Percentiles rank a stretch among this genome's conserved stretches.
phyloP scores from a whole-genome alignment of 2,888 invertebrate genomes.

The Venusia cambrica region DNA sequence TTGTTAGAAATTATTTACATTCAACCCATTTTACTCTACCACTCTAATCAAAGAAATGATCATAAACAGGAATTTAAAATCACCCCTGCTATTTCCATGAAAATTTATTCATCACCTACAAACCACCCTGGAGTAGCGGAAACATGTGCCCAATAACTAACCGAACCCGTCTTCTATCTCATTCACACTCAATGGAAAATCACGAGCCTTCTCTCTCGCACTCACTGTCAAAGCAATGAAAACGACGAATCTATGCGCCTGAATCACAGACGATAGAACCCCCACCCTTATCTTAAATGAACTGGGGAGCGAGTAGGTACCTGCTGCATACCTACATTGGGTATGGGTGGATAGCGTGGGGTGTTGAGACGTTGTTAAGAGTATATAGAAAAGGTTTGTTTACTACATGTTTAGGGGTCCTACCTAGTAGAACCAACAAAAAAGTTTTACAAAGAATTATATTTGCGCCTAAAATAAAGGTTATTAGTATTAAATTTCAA shows the following conservation, averaged over 20 bases:
- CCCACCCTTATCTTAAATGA: slow-evolving; percentile 74
- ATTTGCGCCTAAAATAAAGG: no score
- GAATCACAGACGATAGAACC: slow-evolving; percentile 64
- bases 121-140: slow-evolving; percentile 44
- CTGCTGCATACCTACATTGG: slow-evolving; percentile 14
- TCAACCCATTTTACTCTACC: no score
- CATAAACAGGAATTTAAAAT: slow-evolving; percentile 18
- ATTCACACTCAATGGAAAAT: slow-evolving; percentile 46
- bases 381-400: slow-evolving; percentile 25
- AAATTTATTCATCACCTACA: slow-evolving; percentile 53
- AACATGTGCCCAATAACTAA: slow-evolving; percentile 68
- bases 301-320: slow-evolving; percentile 65
- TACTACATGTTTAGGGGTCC: no score
- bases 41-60: slow-evolving; percentile 12
- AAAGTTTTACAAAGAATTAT: no score
- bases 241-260: slow-evolving; percentile 75
- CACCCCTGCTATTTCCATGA: slow-evolving; percentile 28
- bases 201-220: slow-evolving; percentile 47
- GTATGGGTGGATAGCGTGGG: slow-evolving; percentile 26
- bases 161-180: slow-evolving; percentile 55
- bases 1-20: no score
- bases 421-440: no score
- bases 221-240: slow-evolving; percentile 70
- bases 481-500: no score
- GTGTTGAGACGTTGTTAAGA: slow-evolving; percentile 27